Conservation (phyloP, 2,888 invertebrate species). For the Cyaniris semiargus region DNA sequence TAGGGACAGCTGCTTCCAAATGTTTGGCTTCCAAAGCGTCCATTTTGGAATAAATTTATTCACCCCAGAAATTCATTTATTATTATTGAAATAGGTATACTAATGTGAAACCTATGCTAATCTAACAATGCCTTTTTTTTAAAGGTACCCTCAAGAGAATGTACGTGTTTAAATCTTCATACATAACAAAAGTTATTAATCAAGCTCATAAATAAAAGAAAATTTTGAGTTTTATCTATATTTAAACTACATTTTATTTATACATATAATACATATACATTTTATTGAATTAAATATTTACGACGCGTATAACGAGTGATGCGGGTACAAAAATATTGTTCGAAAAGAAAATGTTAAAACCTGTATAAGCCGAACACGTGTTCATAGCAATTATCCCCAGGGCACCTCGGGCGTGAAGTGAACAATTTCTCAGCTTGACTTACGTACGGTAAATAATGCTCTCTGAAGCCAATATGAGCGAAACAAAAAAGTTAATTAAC, state of each 20-base stretch:
- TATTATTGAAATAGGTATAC: conserved; percentile 9
- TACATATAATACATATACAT: too few relatives aligned
- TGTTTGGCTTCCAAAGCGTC: conserved; percentile 15
- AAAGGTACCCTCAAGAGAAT: neutral
- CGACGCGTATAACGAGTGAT: neutral
- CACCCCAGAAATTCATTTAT: conserved; percentile 26
- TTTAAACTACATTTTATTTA: too few relatives aligned
- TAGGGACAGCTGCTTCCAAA: conserved; percentile 26
- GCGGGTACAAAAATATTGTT: neutral
- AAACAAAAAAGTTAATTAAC: conserved; percentile 29
- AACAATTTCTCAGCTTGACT: conserved; percentile 25
- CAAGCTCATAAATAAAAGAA: too few relatives aligned
- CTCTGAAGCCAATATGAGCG: conserved; percentile 7
- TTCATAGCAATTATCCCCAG: conserved; percentile 14
- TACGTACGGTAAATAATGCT: conserved; percentile 16
- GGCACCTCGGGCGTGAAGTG: conserved; percentile 5
- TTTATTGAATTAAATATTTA: neutral
- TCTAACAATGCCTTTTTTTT: neutral
- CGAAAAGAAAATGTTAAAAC: neutral
- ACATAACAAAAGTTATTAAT: too few relatives aligned
- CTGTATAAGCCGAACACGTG: conserved; percentile 11
- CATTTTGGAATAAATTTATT: conserved; percentile 21
- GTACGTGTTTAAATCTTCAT: too few relatives aligned
- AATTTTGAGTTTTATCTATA: too few relatives aligned
- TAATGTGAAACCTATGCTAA: conserved; percentile 7